phyloP scores from a whole-genome alignment of 2,797 vertebrate genomes.

The Enteromius paludinosus region DNA sequence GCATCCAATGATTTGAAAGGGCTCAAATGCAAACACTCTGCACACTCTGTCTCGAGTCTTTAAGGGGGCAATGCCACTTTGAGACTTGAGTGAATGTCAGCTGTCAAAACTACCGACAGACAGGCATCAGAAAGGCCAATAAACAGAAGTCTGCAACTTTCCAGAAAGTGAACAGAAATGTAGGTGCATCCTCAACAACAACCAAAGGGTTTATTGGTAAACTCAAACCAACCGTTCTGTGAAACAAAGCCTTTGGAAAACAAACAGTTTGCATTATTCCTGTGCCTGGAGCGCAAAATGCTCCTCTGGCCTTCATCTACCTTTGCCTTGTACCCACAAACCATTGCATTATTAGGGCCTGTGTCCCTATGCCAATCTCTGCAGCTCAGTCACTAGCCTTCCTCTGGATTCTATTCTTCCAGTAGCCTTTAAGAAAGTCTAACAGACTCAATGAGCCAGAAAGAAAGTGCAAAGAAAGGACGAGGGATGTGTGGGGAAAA shows the following conservation, averaged over 20 bases:
- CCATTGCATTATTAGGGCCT: conserved; percentile 65
- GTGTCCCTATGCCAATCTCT: conserved; percentile 68
- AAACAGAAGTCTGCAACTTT: background rate
- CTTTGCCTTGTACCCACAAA: conserved; percentile 61
- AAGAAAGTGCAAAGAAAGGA: conserved; percentile 76
- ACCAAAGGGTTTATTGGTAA: conserved; percentile 37
- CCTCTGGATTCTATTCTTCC: conserved; percentile 77
- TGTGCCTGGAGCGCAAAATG: conserved; percentile 57
- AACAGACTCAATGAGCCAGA: conserved; percentile 87
- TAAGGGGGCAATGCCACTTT: background rate
- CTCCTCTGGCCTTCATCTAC: conserved; percentile 55
- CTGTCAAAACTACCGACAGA: background rate
- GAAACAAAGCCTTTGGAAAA: conserved; percentile 52
- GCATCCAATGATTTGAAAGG: background rate
- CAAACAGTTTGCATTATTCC: conserved; percentile 55
- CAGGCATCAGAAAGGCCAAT: background rate
- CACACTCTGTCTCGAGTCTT: background rate
- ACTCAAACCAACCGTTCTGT: conserved; percentile 19
- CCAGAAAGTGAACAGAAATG: conserved; percentile 20
- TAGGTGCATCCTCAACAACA: conserved; percentile 27
- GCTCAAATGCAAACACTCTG: background rate
- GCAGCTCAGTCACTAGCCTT: conserved; percentile 68
- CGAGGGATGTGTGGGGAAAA: conserved; percentile 70
- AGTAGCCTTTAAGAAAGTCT: conserved; percentile 76
- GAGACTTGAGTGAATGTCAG: conserved; percentile 1